A percentile compares a stretch with the other conserved stretches of the same genome.
Conservation (phyloP, 2,888 invertebrate genomes). For the Dynastes grantii region DNA sequence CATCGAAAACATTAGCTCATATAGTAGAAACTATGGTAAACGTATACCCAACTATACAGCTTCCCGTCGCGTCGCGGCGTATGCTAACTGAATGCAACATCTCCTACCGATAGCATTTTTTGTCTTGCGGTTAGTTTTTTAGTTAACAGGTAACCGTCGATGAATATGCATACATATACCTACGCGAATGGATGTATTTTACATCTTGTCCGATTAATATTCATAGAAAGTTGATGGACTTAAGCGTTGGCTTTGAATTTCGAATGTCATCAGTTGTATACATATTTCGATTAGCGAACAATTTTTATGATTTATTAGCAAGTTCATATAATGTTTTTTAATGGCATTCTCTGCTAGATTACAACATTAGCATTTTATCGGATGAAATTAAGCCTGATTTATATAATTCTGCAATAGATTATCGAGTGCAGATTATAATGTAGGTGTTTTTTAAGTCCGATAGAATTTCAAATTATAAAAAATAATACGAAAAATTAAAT, state of each 20-base stretch:
- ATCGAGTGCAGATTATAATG: too few species aligned
- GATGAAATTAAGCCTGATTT: not conserved
- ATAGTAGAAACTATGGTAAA: not conserved
- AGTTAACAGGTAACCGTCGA: not conserved
- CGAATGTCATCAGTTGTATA: not conserved
- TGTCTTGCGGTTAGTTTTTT: conserved; percentile 26
- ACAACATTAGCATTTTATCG: not conserved
- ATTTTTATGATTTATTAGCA: not conserved
- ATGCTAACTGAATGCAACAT: conserved; percentile 1
- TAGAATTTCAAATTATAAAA: too few species aligned
- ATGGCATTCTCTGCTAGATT: not conserved
- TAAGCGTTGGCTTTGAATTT: conserved; percentile 3
- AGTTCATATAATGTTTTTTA: not conserved
- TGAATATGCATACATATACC: not conserved
- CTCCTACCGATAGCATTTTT: conserved; percentile 23
- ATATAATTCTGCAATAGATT: not conserved
- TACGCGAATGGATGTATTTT: not conserved
- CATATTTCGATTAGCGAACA: not conserved
- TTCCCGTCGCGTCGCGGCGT: not conserved
- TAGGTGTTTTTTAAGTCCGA: too few species aligned
- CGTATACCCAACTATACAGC: not conserved
- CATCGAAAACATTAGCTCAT: not conserved
- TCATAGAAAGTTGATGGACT: conserved; percentile 15
- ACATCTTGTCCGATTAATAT: conserved; percentile 2
- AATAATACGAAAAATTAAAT: too few species aligned